Conservation (phyloP, 2,113 vertebrate genomes). For the Vidua chalybeata region DNA sequence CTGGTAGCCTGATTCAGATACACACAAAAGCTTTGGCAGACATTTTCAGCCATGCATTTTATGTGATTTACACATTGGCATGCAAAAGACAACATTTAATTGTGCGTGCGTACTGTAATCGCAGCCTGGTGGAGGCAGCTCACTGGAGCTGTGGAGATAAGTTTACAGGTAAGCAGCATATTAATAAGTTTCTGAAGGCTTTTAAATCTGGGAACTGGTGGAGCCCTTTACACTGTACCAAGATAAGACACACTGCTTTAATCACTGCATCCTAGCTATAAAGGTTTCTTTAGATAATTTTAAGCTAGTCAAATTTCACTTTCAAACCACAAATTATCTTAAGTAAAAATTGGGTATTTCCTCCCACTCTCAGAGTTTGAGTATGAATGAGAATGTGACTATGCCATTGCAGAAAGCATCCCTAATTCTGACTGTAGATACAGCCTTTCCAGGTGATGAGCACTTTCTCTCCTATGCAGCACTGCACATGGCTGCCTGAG, state of each 20-base stretch:
- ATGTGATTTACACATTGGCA: not conserved
- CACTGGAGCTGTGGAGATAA: not conserved
- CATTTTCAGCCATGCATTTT: not conserved
- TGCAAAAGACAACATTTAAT: not conserved
- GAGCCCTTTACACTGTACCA: not conserved
- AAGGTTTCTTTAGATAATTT: not conserved
- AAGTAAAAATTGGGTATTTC: not conserved
- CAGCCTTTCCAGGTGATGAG: not conserved
- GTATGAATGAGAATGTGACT: not conserved
- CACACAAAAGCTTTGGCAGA: not conserved
- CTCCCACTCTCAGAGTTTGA: not conserved
- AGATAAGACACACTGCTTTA: not conserved
- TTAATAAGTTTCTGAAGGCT: not conserved
- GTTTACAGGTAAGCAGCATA: not conserved
- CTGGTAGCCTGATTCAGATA: not conserved
- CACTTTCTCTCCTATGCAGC: not conserved
- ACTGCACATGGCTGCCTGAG: not conserved
- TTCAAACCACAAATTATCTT: not conserved
- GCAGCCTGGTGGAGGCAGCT: not conserved
- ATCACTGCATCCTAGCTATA: not conserved
- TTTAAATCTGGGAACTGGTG: not conserved
- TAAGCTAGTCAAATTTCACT: not conserved
- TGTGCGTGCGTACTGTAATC: accelerated
- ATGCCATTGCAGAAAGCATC: not conserved
- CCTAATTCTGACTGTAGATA: not conserved